Evolutionary conservation across 2,113 vertebrate genomes (phyloP).

Genomic region (Polyodon spathula): DNA sequence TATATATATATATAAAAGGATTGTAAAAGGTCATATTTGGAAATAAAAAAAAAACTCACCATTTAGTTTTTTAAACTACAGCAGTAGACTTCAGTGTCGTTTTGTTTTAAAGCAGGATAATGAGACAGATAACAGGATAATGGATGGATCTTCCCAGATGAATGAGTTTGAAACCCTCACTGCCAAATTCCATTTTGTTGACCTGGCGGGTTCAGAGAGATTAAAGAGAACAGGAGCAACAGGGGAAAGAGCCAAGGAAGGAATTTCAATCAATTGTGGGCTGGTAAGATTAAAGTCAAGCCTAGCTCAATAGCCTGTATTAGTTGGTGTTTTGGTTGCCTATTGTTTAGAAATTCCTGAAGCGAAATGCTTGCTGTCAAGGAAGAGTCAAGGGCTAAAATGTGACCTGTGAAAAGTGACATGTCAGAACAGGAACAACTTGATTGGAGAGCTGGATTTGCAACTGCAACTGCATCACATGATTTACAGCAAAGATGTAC

Average conservation of each 20-base stretch:
- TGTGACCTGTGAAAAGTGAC: background rate
- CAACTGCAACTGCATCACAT: no score
- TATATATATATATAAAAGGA: no score
- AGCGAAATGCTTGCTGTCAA: background rate
- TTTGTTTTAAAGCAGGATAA: constrained; percentile 62
- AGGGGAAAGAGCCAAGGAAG: constrained; percentile 90
- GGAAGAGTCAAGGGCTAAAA: background rate
- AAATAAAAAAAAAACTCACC: no score
- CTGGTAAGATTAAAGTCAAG: constrained; percentile 66
- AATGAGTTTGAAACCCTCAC: constrained; percentile 93
- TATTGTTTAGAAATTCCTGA: background rate
- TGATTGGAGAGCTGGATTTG: background rate
- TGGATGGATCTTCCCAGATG: constrained; percentile 68
- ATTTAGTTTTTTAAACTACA: background rate
- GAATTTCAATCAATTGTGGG: constrained; percentile 98
- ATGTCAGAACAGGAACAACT: background rate
- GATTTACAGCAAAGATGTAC: no score
- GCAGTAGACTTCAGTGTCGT: background rate
- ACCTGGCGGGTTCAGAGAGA: constrained; percentile 90
- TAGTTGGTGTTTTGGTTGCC: background rate
- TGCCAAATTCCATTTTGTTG: constrained; percentile 97
- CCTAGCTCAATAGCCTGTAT: background rate
- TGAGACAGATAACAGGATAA: constrained; percentile 72
- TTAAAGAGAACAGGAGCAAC: constrained; percentile 93
- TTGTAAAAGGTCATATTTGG: no score